Evolutionary conservation across 2,113 vertebrate species (phyloP).

Genomic region (Puffinus mauretanicus): DNA sequence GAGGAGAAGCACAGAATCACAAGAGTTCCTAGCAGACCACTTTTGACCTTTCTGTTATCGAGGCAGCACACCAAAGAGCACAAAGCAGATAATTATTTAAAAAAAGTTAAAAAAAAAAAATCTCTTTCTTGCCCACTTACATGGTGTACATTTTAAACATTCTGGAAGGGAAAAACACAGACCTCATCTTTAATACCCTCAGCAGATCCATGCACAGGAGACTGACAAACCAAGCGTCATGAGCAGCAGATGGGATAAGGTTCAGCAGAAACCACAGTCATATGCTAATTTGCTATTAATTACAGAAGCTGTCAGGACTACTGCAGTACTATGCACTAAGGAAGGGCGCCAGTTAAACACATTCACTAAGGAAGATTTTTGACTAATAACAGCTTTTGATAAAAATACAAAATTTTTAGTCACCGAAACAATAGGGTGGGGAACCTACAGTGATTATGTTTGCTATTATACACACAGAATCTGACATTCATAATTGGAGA

Average conservation of each 20-base stretch:
- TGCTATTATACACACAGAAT: background rate
- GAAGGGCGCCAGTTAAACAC: background rate
- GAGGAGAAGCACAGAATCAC: background rate
- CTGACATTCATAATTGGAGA: background rate
- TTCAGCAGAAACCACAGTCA: background rate
- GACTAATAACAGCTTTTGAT: background rate
- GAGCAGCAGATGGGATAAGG: conserved; percentile 35
- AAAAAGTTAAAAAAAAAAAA: accelerated
- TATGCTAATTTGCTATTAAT: conserved; percentile 63
- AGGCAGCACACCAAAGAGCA: background rate
- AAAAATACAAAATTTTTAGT: background rate
- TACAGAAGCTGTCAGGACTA: conserved; percentile 7
- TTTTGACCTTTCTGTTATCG: accelerated
- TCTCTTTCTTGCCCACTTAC: background rate
- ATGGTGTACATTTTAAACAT: background rate
- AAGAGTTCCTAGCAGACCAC: background rate
- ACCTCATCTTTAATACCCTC: background rate
- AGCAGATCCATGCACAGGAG: background rate
- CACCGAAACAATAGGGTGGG: background rate
- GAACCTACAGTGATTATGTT: background rate
- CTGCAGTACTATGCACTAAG: background rate
- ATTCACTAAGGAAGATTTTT: background rate
- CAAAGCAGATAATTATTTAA: background rate
- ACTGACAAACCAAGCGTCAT: background rate
- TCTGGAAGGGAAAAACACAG: background rate